A percentile compares a stretch with the other conserved stretches of the same genome.
These are phyloP conservation scores for Drosophila navojoa DNA, from an alignment of 1,140 invertebrate species.

Conservation along the genomic window DNA sequence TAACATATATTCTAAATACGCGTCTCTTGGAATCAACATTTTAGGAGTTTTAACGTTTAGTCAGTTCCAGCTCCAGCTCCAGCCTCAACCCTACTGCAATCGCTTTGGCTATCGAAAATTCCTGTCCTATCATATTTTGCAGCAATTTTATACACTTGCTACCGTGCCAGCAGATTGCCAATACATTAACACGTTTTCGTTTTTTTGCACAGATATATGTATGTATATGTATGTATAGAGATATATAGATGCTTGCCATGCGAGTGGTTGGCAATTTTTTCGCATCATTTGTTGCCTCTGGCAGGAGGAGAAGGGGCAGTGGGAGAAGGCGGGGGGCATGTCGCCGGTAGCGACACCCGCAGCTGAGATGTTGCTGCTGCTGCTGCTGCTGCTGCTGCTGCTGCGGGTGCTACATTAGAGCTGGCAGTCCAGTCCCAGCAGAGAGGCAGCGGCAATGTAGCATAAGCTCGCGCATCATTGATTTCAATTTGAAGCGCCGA, in stretches of 20 bases:
- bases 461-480: constrained; percentile 78
- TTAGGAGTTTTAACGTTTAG: too few species aligned
- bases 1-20: too few species aligned
- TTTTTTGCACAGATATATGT: too few species aligned
- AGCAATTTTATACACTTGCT: constrained; percentile 30
- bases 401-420: constrained; percentile 66
- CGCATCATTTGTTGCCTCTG: constrained; percentile 71
- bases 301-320: background rate
- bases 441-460: constrained; percentile 52
- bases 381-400: constrained; percentile 22
- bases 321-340: background rate
- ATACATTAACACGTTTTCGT: constrained; percentile 73
- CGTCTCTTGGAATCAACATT: too few species aligned
- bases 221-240: too few species aligned
- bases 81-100: background rate
- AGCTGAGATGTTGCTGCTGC: constrained; percentile 59
- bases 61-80: too few species aligned
- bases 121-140: constrained; percentile 37
- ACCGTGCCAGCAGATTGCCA: constrained; percentile 45
- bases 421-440: constrained; percentile 15
- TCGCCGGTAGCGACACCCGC: constrained; percentile 53
- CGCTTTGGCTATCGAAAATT: constrained; percentile 35
- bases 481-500: constrained; percentile 79
- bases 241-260: constrained; percentile 33
- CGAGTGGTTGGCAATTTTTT: constrained; percentile 66